Evolutionary conservation across 1,140 invertebrate species (phyloP).

Genomic region (Patella vulgata): DNA sequence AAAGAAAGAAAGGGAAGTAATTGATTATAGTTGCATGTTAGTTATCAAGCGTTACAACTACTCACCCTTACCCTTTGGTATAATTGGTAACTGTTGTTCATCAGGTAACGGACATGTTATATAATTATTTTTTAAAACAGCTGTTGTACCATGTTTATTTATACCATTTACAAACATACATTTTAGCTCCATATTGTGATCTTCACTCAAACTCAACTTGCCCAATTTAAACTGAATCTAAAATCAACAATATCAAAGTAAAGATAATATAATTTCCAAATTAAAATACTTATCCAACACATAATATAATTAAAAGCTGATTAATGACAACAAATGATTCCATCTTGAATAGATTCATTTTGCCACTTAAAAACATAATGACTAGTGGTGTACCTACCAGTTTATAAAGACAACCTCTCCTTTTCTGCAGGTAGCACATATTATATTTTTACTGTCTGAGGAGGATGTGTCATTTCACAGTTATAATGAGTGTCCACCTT

Average conservation of each 20-base stretch:
- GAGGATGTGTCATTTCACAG: too few relatives aligned
- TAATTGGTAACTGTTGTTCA: slow-evolving; percentile 38
- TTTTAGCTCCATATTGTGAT: slow-evolving; percentile 29
- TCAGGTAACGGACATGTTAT: slow-evolving; percentile 40
- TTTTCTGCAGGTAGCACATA: too few relatives aligned
- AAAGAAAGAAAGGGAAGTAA: too few relatives aligned
- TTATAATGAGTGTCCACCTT: too few relatives aligned
- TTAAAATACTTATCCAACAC: not conserved
- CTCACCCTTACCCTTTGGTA: slow-evolving; percentile 57
- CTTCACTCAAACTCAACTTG: slow-evolving; percentile 32
- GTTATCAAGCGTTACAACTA: slow-evolving; percentile 27
- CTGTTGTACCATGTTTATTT: slow-evolving; percentile 37
- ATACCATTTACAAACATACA: slow-evolving; percentile 44
- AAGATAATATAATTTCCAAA: not conserved
- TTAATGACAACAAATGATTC: too few relatives aligned
- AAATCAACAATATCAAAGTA: slow-evolving; percentile 7
- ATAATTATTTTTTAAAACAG: slow-evolving; percentile 38
- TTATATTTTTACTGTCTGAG: too few relatives aligned
- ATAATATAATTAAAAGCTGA: too few relatives aligned
- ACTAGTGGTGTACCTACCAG: too few relatives aligned
- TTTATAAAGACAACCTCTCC: too few relatives aligned
- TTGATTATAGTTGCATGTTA: too few relatives aligned
- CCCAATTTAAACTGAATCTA: slow-evolving; percentile 50
- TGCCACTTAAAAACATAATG: too few relatives aligned
- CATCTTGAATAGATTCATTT: too few relatives aligned